Conservation (phyloP, 2,888 invertebrate species). For the Leptopilina drosophilae region DNA sequence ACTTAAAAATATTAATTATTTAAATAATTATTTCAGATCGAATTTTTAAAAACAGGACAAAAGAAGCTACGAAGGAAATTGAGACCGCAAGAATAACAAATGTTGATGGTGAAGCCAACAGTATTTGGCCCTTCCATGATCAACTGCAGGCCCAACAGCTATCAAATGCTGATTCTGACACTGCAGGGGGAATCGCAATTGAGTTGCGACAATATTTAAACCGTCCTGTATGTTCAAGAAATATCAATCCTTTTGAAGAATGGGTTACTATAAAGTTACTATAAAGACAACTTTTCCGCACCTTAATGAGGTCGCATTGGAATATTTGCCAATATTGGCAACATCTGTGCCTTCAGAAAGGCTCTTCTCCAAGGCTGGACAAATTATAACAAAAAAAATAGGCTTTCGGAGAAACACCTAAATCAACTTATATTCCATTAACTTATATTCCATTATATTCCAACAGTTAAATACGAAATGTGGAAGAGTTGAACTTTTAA, state of each 20-base stretch:
- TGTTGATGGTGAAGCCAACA: not conserved
- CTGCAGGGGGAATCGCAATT: not conserved
- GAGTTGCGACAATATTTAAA: not conserved
- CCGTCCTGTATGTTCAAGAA: not conserved
- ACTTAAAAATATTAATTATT: too few relatives aligned
- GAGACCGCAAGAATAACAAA: not conserved
- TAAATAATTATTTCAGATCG: not conserved
- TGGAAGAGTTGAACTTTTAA: not conserved
- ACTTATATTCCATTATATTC: too few relatives aligned
- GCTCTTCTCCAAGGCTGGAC: too few relatives aligned
- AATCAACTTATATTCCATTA: not conserved
- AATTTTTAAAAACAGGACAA: not conserved
- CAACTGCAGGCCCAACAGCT: not conserved
- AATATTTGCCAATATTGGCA: slow-evolving; percentile 13
- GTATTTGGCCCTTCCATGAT: not conserved
- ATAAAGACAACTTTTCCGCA: not conserved
- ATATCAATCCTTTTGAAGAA: not conserved
- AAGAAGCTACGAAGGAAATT: not conserved
- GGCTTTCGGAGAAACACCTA: not conserved
- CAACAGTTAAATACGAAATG: slow-evolving; percentile 25
- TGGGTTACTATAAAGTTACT: not conserved
- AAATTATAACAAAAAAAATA: not conserved
- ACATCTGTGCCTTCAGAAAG: slow-evolving; percentile 20
- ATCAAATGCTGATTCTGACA: not conserved
- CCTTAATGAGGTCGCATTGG: not conserved